phyloP scores from a whole-genome alignment of 2,888 invertebrate species.

The Odontomyia ornata region DNA sequence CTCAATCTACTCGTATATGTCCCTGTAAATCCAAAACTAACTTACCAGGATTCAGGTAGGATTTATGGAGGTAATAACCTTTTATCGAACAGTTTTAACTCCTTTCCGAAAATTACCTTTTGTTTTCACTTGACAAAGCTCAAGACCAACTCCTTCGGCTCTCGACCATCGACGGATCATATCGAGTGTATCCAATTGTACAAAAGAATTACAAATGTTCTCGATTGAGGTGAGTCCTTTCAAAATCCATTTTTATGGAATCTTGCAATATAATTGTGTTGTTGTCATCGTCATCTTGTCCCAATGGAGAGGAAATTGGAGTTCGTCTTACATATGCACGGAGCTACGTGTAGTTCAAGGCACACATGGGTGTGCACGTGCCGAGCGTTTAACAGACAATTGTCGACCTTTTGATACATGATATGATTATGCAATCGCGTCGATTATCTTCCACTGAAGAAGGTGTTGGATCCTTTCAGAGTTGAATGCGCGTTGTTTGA shows the following conservation, averaged over 20 bases:
- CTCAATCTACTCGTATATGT: background rate
- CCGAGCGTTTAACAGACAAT: constrained; percentile 19
- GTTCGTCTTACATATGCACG: background rate
- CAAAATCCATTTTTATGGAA: constrained; percentile 29
- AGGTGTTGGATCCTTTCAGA: too few relatives aligned
- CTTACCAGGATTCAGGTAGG: constrained; percentile 27
- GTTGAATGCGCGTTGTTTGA: too few relatives aligned
- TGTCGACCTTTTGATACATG: constrained; percentile 11
- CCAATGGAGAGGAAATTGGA: constrained; percentile 7
- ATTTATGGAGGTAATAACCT: constrained; percentile 38
- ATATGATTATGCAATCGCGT: background rate
- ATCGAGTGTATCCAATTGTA: constrained; percentile 42
- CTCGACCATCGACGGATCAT: background rate
- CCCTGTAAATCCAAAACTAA: constrained; percentile 5
- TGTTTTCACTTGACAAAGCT: constrained; percentile 40
- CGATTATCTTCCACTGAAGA: background rate
- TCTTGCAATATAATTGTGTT: constrained; percentile 22
- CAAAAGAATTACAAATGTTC: constrained; percentile 35
- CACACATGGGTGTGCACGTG: background rate
- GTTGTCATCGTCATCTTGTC: constrained; percentile 11
- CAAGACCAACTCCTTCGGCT: background rate
- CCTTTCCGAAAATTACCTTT: constrained; percentile 23
- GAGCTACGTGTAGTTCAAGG: background rate
- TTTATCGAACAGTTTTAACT: constrained; percentile 30
- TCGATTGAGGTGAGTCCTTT: constrained; percentile 37